These are phyloP conservation scores for Archocentrus centrarchus DNA, from an alignment of 2,113 vertebrate genomes.

Conservation along the genomic window DNA sequence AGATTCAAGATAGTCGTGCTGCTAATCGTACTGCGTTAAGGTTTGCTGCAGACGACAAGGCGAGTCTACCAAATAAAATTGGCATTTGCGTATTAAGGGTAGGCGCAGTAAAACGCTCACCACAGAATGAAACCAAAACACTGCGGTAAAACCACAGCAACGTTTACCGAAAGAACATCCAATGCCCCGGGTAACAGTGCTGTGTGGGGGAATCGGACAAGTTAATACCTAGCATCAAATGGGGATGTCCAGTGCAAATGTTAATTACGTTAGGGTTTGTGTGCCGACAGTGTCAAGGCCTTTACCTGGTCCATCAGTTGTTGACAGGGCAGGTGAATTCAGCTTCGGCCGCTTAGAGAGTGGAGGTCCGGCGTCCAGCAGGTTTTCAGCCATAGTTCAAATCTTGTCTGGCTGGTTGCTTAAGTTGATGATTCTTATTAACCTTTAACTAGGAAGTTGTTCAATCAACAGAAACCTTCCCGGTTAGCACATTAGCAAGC, in stretches of 20 bases:
- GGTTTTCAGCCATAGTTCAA: conserved; percentile 91
- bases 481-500: conserved; percentile 75
- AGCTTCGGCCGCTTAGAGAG: conserved; percentile 94
- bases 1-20: not conserved
- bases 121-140: conserved; percentile 39
- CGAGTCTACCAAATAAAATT: not conserved
- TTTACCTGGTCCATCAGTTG: conserved; percentile 95
- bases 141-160: conserved; percentile 28
- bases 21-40: not conserved
- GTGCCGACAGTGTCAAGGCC: conserved; percentile 53
- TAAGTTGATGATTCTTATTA: conserved; percentile 17
- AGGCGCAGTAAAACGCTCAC: not conserved
- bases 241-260: not conserved
- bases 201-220: not conserved
- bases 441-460: conserved; percentile 31
- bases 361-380: conserved; percentile 93
- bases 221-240: not conserved
- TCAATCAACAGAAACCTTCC: conserved; percentile 45
- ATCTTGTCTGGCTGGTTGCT: conserved; percentile 38
- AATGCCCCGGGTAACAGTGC: not conserved
- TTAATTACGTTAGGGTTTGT: conserved; percentile 8
- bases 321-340: conserved; percentile 92
- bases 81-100: not conserved
- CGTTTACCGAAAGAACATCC: not conserved
- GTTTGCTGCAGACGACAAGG: not conserved